phyloP scores from a whole-genome alignment of 2,113 vertebrate genomes.

The Blennius ocellaris region DNA sequence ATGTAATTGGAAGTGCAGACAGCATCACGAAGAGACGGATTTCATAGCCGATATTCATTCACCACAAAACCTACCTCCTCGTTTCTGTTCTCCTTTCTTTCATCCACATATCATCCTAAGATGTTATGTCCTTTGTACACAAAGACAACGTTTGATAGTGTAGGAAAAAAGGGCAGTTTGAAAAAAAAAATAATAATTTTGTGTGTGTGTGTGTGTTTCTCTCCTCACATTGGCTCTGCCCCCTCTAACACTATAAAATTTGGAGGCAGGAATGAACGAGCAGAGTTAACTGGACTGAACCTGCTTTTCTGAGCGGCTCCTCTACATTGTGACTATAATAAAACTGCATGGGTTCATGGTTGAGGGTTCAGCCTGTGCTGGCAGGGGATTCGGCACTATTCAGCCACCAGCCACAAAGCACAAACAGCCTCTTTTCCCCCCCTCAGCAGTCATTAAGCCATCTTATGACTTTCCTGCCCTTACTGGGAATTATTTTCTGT shows the following conservation, averaged over 20 bases:
- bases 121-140: not conserved
- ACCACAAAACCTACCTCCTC: not conserved
- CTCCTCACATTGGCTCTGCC: no score
- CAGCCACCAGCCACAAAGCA: slow-evolving; percentile 26
- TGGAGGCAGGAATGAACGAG: not conserved
- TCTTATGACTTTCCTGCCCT: slow-evolving; percentile 56
- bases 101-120: not conserved
- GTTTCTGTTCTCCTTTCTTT: not conserved
- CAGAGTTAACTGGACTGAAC: not conserved
- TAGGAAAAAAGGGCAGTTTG: not conserved
- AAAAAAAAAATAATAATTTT: no score
- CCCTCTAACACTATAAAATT: no score
- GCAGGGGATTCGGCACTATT: slow-evolving; percentile 32
- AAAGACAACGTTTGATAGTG: slow-evolving; percentile 1
- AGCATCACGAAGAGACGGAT: not conserved
- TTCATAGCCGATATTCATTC: not conserved
- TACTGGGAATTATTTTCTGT: slow-evolving; percentile 57
- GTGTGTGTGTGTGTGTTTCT: no score
- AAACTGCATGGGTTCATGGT: slow-evolving; percentile 22
- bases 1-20: not conserved
- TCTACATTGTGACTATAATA: slow-evolving; percentile 18
- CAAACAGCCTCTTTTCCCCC: slow-evolving; percentile 31
- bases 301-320: slow-evolving; percentile 10
- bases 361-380: slow-evolving; percentile 3
- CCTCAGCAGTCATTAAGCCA: slow-evolving; percentile 44